phyloP scores from a whole-genome alignment of 2,113 vertebrate genomes.

The Ia io region DNA sequence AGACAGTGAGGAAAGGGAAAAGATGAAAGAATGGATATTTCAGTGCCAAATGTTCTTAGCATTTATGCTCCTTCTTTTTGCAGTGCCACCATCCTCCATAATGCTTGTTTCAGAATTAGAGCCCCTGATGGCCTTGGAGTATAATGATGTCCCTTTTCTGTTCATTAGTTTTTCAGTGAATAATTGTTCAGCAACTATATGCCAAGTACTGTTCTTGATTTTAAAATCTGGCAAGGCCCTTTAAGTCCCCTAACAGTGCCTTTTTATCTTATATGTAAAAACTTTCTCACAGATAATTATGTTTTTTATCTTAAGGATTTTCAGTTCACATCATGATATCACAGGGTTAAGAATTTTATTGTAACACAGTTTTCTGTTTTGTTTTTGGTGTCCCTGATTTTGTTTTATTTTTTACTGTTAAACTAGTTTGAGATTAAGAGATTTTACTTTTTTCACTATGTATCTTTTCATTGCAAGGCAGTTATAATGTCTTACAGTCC shows the following conservation, averaged over 20 bases:
- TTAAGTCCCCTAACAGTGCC: not conserved
- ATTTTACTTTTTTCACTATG: slow-evolving; percentile 9
- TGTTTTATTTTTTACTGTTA: not conserved
- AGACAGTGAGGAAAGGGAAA: not conserved
- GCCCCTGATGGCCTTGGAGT: not conserved
- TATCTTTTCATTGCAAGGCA: slow-evolving; percentile 1
- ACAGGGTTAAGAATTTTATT: not conserved
- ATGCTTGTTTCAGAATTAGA: slow-evolving; percentile 26
- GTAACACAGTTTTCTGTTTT: not conserved
- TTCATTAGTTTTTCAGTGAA: not conserved
- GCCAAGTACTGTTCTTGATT: not conserved
- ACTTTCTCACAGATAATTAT: not conserved
- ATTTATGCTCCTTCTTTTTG: not conserved
- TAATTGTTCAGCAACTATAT: not conserved
- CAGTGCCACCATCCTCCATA: not conserved
- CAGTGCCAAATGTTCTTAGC: not conserved
- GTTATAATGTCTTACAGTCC: slow-evolving; percentile 37
- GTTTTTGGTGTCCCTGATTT: not conserved
- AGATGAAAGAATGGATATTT: not conserved
- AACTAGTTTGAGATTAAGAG: not conserved
- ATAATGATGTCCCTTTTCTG: not conserved
- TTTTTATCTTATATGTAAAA: not conserved
- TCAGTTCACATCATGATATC: not conserved
- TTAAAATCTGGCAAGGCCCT: not conserved
- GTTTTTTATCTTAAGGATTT: not conserved